Evolutionary conservation across 2,888 invertebrate genomes (phyloP).

Genomic region (Drosophila robusta): DNA sequence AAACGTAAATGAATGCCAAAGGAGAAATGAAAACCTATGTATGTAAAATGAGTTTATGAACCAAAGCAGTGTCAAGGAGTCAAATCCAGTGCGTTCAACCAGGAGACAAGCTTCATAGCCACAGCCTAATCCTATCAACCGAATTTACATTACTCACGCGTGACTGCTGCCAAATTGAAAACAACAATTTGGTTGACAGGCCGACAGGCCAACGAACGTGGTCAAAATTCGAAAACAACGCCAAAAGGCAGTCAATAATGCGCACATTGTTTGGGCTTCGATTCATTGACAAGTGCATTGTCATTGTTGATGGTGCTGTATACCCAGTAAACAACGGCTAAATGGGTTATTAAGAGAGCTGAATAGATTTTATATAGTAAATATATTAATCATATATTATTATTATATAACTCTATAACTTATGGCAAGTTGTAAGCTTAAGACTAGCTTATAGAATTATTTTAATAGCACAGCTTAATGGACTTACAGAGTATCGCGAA

Average conservation of each 20-base stretch:
- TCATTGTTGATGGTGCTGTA: neutral
- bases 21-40: constrained; percentile 1
- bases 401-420: neutral
- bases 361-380: neutral
- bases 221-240: constrained; percentile 30
- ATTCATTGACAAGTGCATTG: constrained; percentile 11
- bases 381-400: neutral
- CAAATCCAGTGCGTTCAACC: constrained; percentile 30
- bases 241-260: constrained; percentile 61
- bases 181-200: constrained; percentile 23
- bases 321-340: neutral
- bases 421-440: neutral
- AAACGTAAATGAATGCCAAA: constrained; percentile 28
- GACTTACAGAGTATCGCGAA: constrained; percentile 4
- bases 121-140: constrained; percentile 41
- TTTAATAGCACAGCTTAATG: neutral
- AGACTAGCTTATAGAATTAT: too few species aligned
- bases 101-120: constrained; percentile 41
- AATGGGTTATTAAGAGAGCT: neutral
- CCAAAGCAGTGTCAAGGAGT: neutral
- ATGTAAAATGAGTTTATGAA: neutral
- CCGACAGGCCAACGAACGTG: constrained; percentile 30
- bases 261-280: constrained; percentile 15
- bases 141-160: constrained; percentile 69
- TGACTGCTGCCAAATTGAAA: constrained; percentile 58